A percentile compares a stretch with the other conserved stretches of the same genome.
Evolutionary conservation across 2,888 invertebrate genomes (phyloP).

Genomic region (Diaprepes abbreviatus): DNA sequence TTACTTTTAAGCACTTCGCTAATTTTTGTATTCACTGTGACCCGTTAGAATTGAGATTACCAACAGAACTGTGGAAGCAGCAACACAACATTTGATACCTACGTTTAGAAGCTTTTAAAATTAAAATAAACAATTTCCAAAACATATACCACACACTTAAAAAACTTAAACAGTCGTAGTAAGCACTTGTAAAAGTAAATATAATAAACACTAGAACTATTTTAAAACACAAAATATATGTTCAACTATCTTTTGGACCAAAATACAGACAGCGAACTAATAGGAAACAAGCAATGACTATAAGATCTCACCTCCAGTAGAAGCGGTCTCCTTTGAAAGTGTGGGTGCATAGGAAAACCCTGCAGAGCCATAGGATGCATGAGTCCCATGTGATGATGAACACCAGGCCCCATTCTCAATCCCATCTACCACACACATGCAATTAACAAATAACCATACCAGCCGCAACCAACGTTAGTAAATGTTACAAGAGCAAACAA

Average conservation of each 20-base stretch:
- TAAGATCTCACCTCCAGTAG: conserved; percentile 84
- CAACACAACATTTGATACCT: too few species aligned
- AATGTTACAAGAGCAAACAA: conserved; percentile 35
- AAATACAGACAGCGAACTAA: conserved; percentile 24
- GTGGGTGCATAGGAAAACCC: conserved; percentile 59
- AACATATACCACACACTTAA: too few species aligned
- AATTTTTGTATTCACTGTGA: too few species aligned
- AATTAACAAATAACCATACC: conserved; percentile 67
- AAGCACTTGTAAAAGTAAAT: too few species aligned
- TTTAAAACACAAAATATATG: too few species aligned
- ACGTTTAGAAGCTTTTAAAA: too few species aligned
- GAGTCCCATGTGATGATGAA: conserved; percentile 65
- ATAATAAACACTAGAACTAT: too few species aligned
- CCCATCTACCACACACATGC: conserved; percentile 70
- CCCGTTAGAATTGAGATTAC: too few species aligned
- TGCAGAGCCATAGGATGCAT: conserved; percentile 64
- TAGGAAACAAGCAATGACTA: conserved; percentile 31
- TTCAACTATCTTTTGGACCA: neutral
- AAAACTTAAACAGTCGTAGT: too few species aligned
- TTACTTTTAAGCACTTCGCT: too few species aligned
- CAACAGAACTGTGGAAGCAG: too few species aligned
- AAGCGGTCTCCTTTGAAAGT: conserved; percentile 77
- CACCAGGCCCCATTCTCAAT: conserved; percentile 67
- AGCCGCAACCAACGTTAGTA: conserved; percentile 58
- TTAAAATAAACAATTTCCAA: too few species aligned